A percentile compares a stretch with the other conserved stretches of the same genome.
phyloP scores from a whole-genome alignment of 2,797 vertebrate genomes.

The Sarcophilus harrisii region DNA sequence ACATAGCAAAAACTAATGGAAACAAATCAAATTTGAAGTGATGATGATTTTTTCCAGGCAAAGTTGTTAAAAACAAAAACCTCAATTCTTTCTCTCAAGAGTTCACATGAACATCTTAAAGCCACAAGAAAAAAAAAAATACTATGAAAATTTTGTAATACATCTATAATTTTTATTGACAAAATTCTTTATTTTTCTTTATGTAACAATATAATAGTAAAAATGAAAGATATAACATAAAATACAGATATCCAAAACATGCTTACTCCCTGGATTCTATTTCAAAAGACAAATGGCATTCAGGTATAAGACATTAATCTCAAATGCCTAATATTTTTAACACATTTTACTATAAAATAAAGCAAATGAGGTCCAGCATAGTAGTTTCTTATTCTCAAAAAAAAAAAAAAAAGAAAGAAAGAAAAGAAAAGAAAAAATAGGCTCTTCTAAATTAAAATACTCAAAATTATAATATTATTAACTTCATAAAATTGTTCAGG shows the following conservation, averaged over 20 bases:
- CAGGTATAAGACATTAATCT: slow-evolving; percentile 39
- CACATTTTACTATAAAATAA: slow-evolving; percentile 45
- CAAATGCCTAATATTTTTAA: slow-evolving; percentile 52
- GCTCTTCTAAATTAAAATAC: slow-evolving; percentile 28
- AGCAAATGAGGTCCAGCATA: slow-evolving; percentile 24
- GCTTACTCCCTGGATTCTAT: slow-evolving; percentile 17
- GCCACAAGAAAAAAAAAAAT: slow-evolving; percentile 9
- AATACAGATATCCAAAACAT: slow-evolving; percentile 40
- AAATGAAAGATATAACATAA: slow-evolving; percentile 37
- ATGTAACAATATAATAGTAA: slow-evolving; percentile 52
- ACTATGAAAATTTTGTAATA: slow-evolving; percentile 17
- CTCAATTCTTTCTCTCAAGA: slow-evolving; percentile 13
- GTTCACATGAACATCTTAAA: slow-evolving; percentile 27
- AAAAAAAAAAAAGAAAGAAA: neutral
- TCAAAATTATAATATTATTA: slow-evolving; percentile 27
- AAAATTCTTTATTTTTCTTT: slow-evolving; percentile 51
- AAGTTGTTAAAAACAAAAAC: slow-evolving; percentile 41
- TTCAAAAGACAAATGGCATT: slow-evolving; percentile 60
- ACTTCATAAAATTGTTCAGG: neutral
- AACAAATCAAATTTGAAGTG: slow-evolving; percentile 68
- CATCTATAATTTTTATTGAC: slow-evolving; percentile 36
- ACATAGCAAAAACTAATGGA: slow-evolving; percentile 68
- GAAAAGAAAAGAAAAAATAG: neutral
- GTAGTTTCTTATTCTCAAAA: neutral
- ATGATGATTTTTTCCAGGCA: slow-evolving; percentile 57